phyloP scores from a whole-genome alignment of 2,888 invertebrate genomes.

The Scrobipalpa costella region DNA sequence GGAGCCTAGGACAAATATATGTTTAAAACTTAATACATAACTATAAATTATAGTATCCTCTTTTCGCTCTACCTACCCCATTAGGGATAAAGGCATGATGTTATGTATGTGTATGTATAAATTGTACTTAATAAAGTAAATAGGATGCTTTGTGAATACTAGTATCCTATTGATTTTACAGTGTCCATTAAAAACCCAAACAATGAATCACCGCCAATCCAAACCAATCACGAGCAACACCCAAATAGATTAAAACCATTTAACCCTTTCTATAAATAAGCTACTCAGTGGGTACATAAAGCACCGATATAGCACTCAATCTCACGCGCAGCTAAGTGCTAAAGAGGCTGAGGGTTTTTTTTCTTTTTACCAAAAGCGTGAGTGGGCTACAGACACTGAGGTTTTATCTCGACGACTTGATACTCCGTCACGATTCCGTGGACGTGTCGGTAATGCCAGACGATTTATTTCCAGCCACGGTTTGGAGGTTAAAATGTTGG shows the following conservation, averaged over 20 bases:
- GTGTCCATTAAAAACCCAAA: slow-evolving; percentile 4
- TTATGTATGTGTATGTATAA: too few species aligned
- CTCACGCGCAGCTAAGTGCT: slow-evolving; percentile 55
- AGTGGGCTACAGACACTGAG: slow-evolving; percentile 58
- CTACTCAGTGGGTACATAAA: slow-evolving; percentile 7
- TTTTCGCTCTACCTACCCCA: too few species aligned
- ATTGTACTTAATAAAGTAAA: too few species aligned
- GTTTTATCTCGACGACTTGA: slow-evolving; percentile 76
- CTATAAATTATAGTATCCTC: too few species aligned
- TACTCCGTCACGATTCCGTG: slow-evolving; percentile 69
- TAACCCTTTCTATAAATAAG: slow-evolving; percentile 20
- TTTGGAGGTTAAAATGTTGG: slow-evolving; percentile 22
- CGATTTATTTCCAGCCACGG: slow-evolving; percentile 58
- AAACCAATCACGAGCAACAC: not conserved
- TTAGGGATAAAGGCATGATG: not conserved
- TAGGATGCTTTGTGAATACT: too few species aligned
- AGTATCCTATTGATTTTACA: not conserved
- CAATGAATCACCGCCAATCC: slow-evolving; percentile 3
- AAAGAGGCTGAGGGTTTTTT: slow-evolving; percentile 49
- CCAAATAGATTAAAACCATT: too few species aligned
- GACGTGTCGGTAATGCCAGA: slow-evolving; percentile 73
- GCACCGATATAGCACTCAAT: slow-evolving; percentile 34
- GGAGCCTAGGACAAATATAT: too few species aligned
- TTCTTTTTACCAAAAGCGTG: slow-evolving; percentile 49
- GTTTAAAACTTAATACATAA: too few species aligned